Base-by-base conservation (phyloP, 2,888 invertebrate genomes). In the Leptopilina drosophilae region DNA sequence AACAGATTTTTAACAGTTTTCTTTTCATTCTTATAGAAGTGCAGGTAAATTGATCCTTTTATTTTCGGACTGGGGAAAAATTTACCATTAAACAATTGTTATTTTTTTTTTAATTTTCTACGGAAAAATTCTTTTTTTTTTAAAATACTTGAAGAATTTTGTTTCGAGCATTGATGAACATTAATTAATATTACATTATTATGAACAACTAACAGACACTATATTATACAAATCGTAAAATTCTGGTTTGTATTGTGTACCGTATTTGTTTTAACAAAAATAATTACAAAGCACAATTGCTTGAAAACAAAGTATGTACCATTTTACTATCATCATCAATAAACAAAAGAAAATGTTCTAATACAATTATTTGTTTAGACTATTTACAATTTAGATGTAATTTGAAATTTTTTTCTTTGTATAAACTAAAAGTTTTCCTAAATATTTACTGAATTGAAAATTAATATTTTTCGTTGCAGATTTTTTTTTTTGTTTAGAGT, bases 341-440 rank as follows among this genome's bases (percentile, higher is more conserved):
- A 73, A 56, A 69, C 12, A 26, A 53, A 73, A 26, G 49, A 73
- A n/a, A 73, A 69, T 69, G 53, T 73, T 9, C 12, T 49, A 11
- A 49, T 67, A 67, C 5, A 20, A 62, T 62, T 73, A 73, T 56
- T 56, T 20, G 20, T 20, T n/a, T 56, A 12, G 26, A 56, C 53
- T 73, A 73, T 73, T 20, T 73, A 73, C 73, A 73, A 73, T 73
- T 73, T 73, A 14, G n/a, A 56, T 73, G 33, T 56, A 73, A 73
- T 26, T 8, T 33, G 2, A n/a, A 8, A 73, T 73, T 14, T 49
- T 49, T 73, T 8, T 20, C 20, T 20, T 4, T 14, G 33, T 53
- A 56, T 26, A 14, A 53, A 73, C 4, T 56, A 53, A 73, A 73
- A 1, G 53, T 20, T 26, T 56, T 73, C 33, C 0, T 42, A 42